A percentile compares a stretch with the other conserved stretches of the same genome.
Conservation (phyloP, 2,113 vertebrate genomes). For the Hystrix brachyura region DNA sequence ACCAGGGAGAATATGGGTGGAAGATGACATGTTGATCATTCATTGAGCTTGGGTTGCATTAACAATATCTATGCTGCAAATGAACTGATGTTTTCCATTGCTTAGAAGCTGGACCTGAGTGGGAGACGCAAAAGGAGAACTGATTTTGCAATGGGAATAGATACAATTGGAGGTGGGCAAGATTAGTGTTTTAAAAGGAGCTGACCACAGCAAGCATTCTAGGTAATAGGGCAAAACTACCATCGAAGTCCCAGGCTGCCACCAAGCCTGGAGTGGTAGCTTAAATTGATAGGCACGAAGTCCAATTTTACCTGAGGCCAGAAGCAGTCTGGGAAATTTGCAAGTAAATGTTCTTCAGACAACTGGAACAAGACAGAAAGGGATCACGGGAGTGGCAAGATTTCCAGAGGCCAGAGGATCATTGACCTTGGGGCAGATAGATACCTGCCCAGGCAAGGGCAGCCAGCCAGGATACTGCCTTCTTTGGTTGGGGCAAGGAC, state of each 20-base stretch:
- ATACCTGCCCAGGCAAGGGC: background rate
- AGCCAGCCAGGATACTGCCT: background rate
- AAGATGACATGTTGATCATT: background rate
- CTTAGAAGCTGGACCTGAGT: background rate
- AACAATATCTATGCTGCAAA: background rate
- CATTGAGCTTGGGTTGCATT: background rate
- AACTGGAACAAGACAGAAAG: background rate
- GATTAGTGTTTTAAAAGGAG: background rate
- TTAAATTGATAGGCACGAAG: conserved; percentile 49
- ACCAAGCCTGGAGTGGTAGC: background rate
- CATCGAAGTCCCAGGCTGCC: background rate
- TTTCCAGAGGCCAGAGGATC: background rate
- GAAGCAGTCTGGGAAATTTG: conserved; percentile 22
- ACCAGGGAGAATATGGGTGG: background rate
- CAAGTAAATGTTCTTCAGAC: conserved; percentile 15
- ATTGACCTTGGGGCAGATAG: conserved; percentile 1
- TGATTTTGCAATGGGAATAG: conserved; percentile 35
- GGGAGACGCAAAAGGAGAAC: background rate
- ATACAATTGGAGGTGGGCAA: background rate
- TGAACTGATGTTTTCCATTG: background rate
- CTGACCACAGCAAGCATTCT: background rate
- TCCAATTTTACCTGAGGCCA: background rate
- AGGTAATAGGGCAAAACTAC: conserved; percentile 21
- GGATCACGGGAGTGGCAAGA: background rate
- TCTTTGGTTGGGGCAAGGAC: background rate